phyloP scores from a whole-genome alignment of 1,140 invertebrate species.

The Drosophila arawakana region DNA sequence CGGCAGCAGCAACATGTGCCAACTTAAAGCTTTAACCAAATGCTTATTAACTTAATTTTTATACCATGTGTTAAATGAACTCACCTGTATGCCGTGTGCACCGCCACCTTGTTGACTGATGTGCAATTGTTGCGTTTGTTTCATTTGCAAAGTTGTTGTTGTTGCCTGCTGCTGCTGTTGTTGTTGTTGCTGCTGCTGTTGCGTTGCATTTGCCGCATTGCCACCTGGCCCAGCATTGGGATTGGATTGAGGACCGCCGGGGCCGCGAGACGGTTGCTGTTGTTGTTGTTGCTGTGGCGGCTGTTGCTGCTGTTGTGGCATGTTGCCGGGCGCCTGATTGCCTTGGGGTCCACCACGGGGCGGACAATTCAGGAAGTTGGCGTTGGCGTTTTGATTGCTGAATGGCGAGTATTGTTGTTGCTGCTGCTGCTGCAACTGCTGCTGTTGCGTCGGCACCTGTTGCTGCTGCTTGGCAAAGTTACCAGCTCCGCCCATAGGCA shows the following conservation, averaged over 20 bases:
- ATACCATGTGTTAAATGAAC: slow-evolving; percentile 44
- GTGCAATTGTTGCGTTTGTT: slow-evolving; percentile 94
- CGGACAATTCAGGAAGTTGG: slow-evolving; percentile 79
- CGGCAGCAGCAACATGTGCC: neutral
- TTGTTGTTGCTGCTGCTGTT: slow-evolving; percentile 38
- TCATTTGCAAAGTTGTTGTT: slow-evolving; percentile 90
- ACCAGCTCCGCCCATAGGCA: slow-evolving; percentile 83
- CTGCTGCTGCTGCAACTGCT: slow-evolving; percentile 86
- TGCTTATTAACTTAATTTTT: neutral
- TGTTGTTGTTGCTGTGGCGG: slow-evolving; percentile 62
- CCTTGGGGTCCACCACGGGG: slow-evolving; percentile 86
- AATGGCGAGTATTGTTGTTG: slow-evolving; percentile 88
- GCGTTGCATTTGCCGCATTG: slow-evolving; percentile 60
- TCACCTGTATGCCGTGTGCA: slow-evolving; percentile 90
- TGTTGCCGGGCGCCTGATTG: slow-evolving; percentile 84
- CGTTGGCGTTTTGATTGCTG: slow-evolving; percentile 84
- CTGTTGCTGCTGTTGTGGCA: slow-evolving; percentile 76
- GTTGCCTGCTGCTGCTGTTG: slow-evolving; percentile 73
- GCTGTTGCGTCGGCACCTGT: slow-evolving; percentile 87
- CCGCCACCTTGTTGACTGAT: slow-evolving; percentile 90
- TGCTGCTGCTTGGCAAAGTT: slow-evolving; percentile 79
- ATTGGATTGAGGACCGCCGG: slow-evolving; percentile 66
- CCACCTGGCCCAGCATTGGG: slow-evolving; percentile 66
- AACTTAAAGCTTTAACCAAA: neutral
- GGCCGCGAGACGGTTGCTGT: slow-evolving; percentile 70